Conservation (phyloP, 2,888 invertebrate species). For the Cynaeus angustus region DNA sequence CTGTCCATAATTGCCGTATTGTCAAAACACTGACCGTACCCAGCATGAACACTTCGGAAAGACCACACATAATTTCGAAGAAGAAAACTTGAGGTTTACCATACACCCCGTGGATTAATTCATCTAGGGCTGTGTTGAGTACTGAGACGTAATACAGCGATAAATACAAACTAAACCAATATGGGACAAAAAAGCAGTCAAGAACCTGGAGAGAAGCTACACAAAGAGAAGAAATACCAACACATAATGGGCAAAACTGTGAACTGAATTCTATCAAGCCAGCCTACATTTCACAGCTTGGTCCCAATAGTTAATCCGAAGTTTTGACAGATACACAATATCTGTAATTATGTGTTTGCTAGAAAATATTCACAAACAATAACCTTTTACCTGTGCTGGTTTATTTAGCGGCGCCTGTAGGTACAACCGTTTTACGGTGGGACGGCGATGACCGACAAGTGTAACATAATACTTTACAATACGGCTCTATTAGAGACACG, state of each 20-base stretch:
- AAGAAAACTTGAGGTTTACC: slow-evolving; percentile 13
- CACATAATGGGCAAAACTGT: slow-evolving; percentile 53
- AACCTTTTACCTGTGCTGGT: slow-evolving; percentile 42
- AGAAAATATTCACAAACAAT: slow-evolving; percentile 67
- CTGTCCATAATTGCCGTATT: slow-evolving; percentile 70
- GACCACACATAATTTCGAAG: slow-evolving; percentile 49
- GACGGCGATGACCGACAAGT: slow-evolving; percentile 24
- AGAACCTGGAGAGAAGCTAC: slow-evolving; percentile 58
- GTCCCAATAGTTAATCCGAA: slow-evolving; percentile 68
- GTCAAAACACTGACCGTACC: slow-evolving; percentile 69
- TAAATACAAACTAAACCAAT: slow-evolving; percentile 62
- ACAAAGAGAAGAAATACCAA: slow-evolving; percentile 54
- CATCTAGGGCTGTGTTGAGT: slow-evolving; percentile 28
- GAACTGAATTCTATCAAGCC: slow-evolving; percentile 57
- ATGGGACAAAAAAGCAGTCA: slow-evolving; percentile 64
- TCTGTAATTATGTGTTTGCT: slow-evolving; percentile 70
- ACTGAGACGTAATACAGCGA: slow-evolving; percentile 15
- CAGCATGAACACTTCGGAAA: slow-evolving; percentile 56
- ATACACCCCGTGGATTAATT: slow-evolving; percentile 30
- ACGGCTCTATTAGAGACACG: slow-evolving; percentile 24
- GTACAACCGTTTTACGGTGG: slow-evolving; percentile 6
- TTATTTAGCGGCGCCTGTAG: slow-evolving; percentile 43
- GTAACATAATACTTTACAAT: slow-evolving; percentile 43
- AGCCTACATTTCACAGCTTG: slow-evolving; percentile 62
- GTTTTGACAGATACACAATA: slow-evolving; percentile 71